phyloP scores from a whole-genome alignment of 2,888 invertebrate genomes.

The Dolichomitus sp. region DNA sequence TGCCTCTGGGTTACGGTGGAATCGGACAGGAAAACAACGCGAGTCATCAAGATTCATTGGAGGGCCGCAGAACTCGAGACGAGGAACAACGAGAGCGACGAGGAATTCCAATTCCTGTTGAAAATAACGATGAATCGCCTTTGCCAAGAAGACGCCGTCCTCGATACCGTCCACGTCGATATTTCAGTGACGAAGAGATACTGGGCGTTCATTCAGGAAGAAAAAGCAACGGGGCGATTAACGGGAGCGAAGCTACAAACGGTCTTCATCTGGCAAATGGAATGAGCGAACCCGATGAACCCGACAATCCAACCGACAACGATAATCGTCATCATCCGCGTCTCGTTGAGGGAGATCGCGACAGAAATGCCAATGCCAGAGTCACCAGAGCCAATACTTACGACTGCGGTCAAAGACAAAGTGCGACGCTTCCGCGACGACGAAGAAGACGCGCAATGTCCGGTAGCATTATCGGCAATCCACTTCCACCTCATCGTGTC shows the following conservation, averaged over 20 bases:
- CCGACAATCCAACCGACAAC: constrained; percentile 40
- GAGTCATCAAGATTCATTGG: constrained; percentile 51
- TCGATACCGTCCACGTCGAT: constrained; percentile 67
- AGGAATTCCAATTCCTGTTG: constrained; percentile 77
- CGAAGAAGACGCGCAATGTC: constrained; percentile 81
- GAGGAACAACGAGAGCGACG: constrained; percentile 59
- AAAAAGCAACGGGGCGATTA: constrained; percentile 44
- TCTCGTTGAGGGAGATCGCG: constrained; percentile 71
- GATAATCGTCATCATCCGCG: constrained; percentile 57
- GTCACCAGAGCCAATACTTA: constrained; percentile 69
- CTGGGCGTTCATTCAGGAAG: constrained; percentile 58
- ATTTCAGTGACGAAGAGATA: constrained; percentile 72
- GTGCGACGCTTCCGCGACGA: constrained; percentile 83
- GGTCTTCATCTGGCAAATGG: constrained; percentile 34
- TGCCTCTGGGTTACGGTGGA: constrained; percentile 88
- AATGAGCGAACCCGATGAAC: constrained; percentile 21
- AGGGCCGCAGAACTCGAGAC: constrained; percentile 53
- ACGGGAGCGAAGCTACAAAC: constrained; percentile 17
- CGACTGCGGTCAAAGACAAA: constrained; percentile 75
- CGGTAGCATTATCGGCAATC: constrained; percentile 79
- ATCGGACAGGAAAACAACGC: constrained; percentile 75
- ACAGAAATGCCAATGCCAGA: constrained; percentile 78
- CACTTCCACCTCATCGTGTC: constrained; percentile 91
- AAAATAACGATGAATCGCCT: constrained; percentile 70
- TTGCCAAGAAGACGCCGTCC: constrained; percentile 52